A percentile compares a stretch with the other conserved stretches of the same genome.
phyloP scores from a whole-genome alignment of 2,888 invertebrate genomes.

The Erebia epiphron region DNA sequence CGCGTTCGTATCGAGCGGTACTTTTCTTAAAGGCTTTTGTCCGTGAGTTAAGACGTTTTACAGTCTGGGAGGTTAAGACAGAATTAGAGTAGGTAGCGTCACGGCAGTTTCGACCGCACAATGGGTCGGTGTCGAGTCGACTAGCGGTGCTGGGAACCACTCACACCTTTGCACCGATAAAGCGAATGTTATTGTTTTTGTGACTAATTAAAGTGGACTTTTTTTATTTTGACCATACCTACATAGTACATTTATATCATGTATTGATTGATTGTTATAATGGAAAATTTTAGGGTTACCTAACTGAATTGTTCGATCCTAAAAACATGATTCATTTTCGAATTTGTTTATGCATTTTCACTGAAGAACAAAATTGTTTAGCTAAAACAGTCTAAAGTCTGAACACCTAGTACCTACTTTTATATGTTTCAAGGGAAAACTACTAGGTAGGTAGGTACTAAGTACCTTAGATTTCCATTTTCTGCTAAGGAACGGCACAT shows the following conservation, averaged over 20 bases:
- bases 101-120: slow-evolving; percentile 80
- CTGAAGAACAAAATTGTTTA: no score
- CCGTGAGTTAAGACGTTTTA: slow-evolving; percentile 64
- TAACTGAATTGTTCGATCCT: no score
- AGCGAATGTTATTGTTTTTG: slow-evolving; percentile 74
- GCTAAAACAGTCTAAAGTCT: no score
- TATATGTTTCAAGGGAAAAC: not conserved
- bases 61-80: slow-evolving; percentile 61
- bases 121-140: slow-evolving; percentile 75
- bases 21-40: slow-evolving; percentile 52
- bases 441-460: not conserved
- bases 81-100: slow-evolving; percentile 83
- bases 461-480: not conserved
- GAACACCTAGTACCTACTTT: no score
- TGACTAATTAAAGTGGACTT: slow-evolving; percentile 70
- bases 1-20: slow-evolving; percentile 46
- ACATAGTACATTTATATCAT: not conserved
- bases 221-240: slow-evolving; percentile 39
- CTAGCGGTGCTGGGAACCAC: slow-evolving; percentile 77
- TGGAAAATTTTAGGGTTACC: no score
- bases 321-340: no score
- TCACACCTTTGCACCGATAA: slow-evolving; percentile 77
- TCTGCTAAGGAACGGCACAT: not conserved
- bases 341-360: no score
- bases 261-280: no score